Base-by-base conservation (phyloP, 2,797 vertebrate genomes). In the Enteromius unitaeniatus region DNA sequence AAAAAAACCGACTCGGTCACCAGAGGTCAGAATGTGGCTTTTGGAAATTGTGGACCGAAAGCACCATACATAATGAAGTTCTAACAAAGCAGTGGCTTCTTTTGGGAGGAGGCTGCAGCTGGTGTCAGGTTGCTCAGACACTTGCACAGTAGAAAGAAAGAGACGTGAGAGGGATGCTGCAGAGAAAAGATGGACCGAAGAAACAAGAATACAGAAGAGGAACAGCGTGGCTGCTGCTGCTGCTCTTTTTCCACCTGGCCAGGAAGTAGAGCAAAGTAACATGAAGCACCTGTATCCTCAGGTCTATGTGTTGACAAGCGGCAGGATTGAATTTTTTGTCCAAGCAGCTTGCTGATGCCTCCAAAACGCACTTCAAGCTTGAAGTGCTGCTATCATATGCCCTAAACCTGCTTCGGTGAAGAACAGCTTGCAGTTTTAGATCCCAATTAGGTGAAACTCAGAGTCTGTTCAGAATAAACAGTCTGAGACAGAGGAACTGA, bases 261-360 rank as follows among this genome's bases (percentile, higher is more conserved):
- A 45, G 68, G 79, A 70, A 92, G 87, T 31, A 86, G 84, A 79
- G 89, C 87, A 89, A 84, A 84, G 67, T 74, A 78, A 78, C 77
- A 58, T 69, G 86, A 86, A 90, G 91, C 93, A 94, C 92, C 93
- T 94, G 94, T 92, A 64, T 64, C 15, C 28, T 8, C 3, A 17
- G 15, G 92, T 91, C 91, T 92, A 85, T 87, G 17, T 70, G 34
- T 23, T 28, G 17, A 53, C 78, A 37, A 45, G 23, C 21, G 23
- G 17, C 62, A 37, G 49, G 70, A 11, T 21, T 21, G 17, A 51
- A 31, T 31, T 31, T 21, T 51, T 13, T 26, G 3, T 51, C 51
- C 70, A 31, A 51, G 70, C 47, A 17, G 40, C 58, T 31, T 45
- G 17, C 58, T 0, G 11, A 49, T 28, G 23, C 51, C 62, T 79